A percentile compares a stretch with the other conserved stretches of the same genome.
Conservation (phyloP, 2,888 invertebrate species). For the Eurytoma adleriae region DNA sequence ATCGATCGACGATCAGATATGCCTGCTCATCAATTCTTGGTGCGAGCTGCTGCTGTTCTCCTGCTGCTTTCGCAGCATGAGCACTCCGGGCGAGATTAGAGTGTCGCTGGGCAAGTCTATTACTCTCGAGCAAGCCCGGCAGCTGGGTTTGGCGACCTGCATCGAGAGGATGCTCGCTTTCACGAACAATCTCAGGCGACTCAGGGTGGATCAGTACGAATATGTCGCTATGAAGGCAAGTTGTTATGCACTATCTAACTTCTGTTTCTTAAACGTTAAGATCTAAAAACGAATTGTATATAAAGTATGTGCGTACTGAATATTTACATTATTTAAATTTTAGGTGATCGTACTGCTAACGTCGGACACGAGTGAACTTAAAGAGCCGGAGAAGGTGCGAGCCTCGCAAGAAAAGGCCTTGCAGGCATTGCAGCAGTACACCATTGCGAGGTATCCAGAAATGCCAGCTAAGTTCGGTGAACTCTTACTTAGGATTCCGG, state of each 20-base stretch:
- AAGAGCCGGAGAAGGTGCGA: slow-evolving; percentile 95
- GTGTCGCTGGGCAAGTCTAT: slow-evolving; percentile 83
- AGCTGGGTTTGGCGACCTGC: slow-evolving; percentile 89
- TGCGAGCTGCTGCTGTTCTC: slow-evolving; percentile 94
- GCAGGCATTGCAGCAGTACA: slow-evolving; percentile 94
- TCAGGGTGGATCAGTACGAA: slow-evolving; percentile 96
- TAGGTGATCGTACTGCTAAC: slow-evolving; percentile 73
- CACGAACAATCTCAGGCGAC: slow-evolving; percentile 92
- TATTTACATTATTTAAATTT: slow-evolving; percentile 6
- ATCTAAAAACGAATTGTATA: neutral
- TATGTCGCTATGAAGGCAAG: slow-evolving; percentile 96
- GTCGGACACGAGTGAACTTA: slow-evolving; percentile 92
- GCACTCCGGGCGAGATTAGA: slow-evolving; percentile 92
- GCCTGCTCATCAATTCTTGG: slow-evolving; percentile 97
- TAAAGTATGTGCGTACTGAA: neutral
- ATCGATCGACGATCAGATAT: slow-evolving; percentile 98
- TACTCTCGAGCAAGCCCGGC: slow-evolving; percentile 82
- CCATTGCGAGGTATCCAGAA: slow-evolving; percentile 92
- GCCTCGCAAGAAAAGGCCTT: slow-evolving; percentile 96
- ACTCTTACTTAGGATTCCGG: slow-evolving; percentile 93
- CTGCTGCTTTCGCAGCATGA: slow-evolving; percentile 95
- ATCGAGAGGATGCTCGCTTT: slow-evolving; percentile 96
- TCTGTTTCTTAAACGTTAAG: no score
- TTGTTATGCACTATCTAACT: no score
- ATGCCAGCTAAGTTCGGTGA: slow-evolving; percentile 97